Conservation (phyloP, 2,113 vertebrate species). For the Mionectes macconnelli region DNA sequence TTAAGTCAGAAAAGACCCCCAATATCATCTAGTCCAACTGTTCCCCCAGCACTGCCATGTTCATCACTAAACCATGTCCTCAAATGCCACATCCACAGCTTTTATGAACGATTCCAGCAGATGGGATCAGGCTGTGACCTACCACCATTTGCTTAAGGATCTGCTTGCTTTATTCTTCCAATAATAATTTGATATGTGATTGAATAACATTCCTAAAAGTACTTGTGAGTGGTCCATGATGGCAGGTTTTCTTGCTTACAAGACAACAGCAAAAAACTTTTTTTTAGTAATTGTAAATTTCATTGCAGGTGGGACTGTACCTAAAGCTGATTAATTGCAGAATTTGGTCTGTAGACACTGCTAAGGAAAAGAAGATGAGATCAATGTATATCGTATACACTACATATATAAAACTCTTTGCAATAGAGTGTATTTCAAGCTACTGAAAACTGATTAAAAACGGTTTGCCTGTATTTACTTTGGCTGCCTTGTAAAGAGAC, state of each 20-base stretch:
- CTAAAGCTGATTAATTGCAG: background rate
- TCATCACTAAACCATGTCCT: background rate
- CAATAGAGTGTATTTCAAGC: background rate
- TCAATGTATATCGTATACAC: background rate
- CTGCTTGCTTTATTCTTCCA: background rate
- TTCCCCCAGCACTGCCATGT: background rate
- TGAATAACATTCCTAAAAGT: background rate
- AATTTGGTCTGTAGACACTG: background rate
- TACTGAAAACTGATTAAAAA: background rate
- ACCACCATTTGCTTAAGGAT: background rate
- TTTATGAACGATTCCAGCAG: background rate
- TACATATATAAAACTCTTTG: background rate
- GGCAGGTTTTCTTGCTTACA: background rate
- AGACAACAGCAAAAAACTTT: background rate
- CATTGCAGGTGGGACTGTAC: background rate
- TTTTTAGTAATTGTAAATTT: background rate
- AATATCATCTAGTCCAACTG: background rate
- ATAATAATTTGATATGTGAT: background rate
- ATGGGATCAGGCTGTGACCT: background rate
- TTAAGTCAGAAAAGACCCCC: too few relatives aligned
- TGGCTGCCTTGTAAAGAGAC: background rate
- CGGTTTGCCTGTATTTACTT: conserved; percentile 8
- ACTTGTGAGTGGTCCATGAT: background rate
- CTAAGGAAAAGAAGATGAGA: background rate
- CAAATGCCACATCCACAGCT: fast-evolving